These are phyloP conservation scores for Sarcoramphus papa DNA, from an alignment of 2,797 vertebrate species.

Conservation along the genomic window DNA sequence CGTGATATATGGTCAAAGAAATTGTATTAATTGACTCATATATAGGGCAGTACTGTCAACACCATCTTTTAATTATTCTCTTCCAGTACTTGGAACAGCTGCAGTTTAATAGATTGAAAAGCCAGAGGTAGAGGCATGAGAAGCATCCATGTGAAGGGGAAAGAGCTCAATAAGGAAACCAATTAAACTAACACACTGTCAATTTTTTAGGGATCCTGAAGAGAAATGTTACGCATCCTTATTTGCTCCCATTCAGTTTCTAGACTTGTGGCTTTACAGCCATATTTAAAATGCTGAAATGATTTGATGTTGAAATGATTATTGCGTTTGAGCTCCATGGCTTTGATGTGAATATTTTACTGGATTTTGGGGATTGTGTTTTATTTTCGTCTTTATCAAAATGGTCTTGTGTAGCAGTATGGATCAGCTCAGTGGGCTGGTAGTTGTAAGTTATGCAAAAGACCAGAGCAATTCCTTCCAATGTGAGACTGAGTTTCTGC, in stretches of 20 bases:
- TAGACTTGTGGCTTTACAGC: neutral
- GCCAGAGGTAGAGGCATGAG: neutral
- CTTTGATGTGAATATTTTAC: neutral
- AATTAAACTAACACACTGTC: neutral
- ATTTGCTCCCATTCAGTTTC: neutral
- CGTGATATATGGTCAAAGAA: neutral
- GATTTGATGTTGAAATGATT: neutral
- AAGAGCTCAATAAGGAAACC: neutral
- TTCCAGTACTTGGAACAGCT: neutral
- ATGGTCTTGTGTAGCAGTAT: neutral
- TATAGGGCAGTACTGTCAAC: neutral
- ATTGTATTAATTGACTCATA: neutral
- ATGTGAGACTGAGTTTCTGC: neutral
- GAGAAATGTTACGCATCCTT: neutral
- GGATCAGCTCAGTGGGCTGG: neutral
- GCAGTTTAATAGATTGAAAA: neutral
- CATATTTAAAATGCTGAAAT: neutral
- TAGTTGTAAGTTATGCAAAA: neutral
- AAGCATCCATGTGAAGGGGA: neutral
- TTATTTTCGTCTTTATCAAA: neutral
- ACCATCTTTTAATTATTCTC: neutral
- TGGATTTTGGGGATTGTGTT: neutral
- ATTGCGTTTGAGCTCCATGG: neutral
- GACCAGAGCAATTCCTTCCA: neutral
- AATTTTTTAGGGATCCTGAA: neutral